Evolutionary conservation across 2,888 invertebrate genomes (phyloP).

Genomic region (Myathropa florea): DNA sequence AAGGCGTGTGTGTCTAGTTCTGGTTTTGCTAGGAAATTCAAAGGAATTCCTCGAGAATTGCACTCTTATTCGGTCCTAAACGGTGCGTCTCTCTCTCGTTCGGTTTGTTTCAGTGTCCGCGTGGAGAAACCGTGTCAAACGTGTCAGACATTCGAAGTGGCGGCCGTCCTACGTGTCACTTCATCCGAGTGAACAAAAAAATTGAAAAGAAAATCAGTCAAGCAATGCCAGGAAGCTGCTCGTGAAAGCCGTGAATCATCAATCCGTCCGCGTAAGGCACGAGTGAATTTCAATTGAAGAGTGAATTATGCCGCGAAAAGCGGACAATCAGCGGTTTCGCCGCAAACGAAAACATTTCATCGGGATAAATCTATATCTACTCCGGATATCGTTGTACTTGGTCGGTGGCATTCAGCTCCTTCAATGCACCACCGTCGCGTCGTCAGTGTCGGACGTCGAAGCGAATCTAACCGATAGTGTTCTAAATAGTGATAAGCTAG

Average conservation of each 20-base stretch:
- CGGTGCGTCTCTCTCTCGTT: background rate
- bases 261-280: background rate
- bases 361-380: conserved; percentile 65
- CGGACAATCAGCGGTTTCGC: conserved; percentile 63
- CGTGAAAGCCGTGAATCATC: background rate
- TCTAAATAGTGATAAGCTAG: conserved; percentile 50
- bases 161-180: background rate
- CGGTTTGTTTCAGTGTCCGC: background rate
- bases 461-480: conserved; percentile 58
- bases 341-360: conserved; percentile 71
- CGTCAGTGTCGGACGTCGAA: conserved; percentile 19
- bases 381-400: conserved; percentile 69
- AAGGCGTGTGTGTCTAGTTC: conserved; percentile 13
- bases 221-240: background rate
- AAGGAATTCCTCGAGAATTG: conserved; percentile 27
- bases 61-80: conserved; percentile 40
- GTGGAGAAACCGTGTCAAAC: conserved; percentile 35
- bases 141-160: conserved; percentile 6
- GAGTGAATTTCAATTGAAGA: background rate
- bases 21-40: conserved; percentile 35
- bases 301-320: conserved; percentile 52
- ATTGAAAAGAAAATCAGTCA: background rate
- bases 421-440: conserved; percentile 31
- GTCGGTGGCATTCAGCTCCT: conserved; percentile 71
- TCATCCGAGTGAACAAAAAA: background rate